Percentiles rank a stretch among this genome's conserved stretches.
These are phyloP conservation scores for Portunus trituberculatus DNA, from an alignment of 1,140 invertebrate species.

Conservation along the genomic window DNA sequence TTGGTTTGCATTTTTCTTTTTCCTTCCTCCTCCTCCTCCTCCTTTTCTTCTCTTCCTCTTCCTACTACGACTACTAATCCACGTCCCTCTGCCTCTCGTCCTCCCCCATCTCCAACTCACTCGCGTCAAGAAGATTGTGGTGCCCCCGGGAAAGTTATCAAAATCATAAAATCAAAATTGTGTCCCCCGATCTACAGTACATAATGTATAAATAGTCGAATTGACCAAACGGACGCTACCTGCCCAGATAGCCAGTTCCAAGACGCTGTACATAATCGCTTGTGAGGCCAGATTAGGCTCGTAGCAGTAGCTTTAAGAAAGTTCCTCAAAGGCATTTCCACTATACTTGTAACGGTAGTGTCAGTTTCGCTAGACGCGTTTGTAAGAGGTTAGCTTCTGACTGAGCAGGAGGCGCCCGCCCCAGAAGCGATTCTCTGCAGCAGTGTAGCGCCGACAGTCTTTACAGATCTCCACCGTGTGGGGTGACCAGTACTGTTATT, in stretches of 20 bases:
- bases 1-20: neutral
- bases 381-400: slow-evolving; percentile 74
- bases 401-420: slow-evolving; percentile 64
- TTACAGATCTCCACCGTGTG: slow-evolving; percentile 72
- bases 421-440: slow-evolving; percentile 70
- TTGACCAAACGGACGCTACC: slow-evolving; percentile 64
- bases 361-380: slow-evolving; percentile 71
- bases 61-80: neutral
- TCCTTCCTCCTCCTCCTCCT: neutral
- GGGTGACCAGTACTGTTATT: slow-evolving; percentile 63
- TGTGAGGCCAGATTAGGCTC: slow-evolving; percentile 62
- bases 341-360: slow-evolving; percentile 69
- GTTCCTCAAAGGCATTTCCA: slow-evolving; percentile 72
- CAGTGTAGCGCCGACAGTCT: slow-evolving; percentile 61
- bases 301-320: slow-evolving; percentile 73
- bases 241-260: slow-evolving; percentile 67
- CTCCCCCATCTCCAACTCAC: neutral
- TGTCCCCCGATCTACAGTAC: slow-evolving; percentile 75
- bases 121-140: slow-evolving; percentile 58
- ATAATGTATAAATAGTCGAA: slow-evolving; percentile 72
- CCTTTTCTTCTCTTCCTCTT: neutral
- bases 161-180: slow-evolving; percentile 71
- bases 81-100: slow-evolving; percentile 40
- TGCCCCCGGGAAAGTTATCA: slow-evolving; percentile 75
- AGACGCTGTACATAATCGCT: slow-evolving; percentile 71